Base-by-base conservation (phyloP, 2,797 vertebrate genomes). In the Malurus leucopterus region DNA sequence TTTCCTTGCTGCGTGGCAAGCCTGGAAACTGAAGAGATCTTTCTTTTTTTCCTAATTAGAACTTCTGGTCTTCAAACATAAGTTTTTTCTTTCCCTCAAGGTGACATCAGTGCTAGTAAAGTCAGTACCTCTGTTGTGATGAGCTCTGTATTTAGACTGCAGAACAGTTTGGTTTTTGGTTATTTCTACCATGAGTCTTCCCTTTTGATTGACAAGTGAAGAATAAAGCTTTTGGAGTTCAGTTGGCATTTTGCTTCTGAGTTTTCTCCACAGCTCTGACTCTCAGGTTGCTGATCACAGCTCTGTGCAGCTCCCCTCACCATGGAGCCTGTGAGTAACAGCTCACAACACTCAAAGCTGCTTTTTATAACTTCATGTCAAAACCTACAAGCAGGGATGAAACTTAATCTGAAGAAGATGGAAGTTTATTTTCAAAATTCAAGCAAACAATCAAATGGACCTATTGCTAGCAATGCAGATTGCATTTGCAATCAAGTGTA, bases 1-100 rank as follows among this genome's bases (percentile, higher is more conserved):
- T 88, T 88, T 40, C 32, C 80, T 72, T 92, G 76, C 74, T 92
- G 80, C 9, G 29, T 89, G 85, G 87, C 85, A 92, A 84, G 73
- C 49, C 59, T 84, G 76, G 83, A 75, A 80, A 63, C 40, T 26
- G 64, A 67, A 71, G 40, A 83, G 50, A 18, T 69, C 13, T 62
- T 89, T 68, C 19, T 64, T 85, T 84, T 84, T 89, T 74, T 54
- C 63, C 69, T 75, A 32, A 55, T 73, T 26, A 64, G 61, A 91
- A 64, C 43, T 54, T 88, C 5, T 36, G 9, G 53, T 12, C 38
- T 46, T 86, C 30, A 87, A 51, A 46, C 46, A 30, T 61, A 82
- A 43, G 8, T 2, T 0, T 86, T 73, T 84, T 41, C 29, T 84
- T 81, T 50, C 29, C n/a, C 23, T 72, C 9, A 65, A 53, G 74